Base-by-base conservation (phyloP, 2,113 vertebrate genomes). In the Alosa alosa region DNA sequence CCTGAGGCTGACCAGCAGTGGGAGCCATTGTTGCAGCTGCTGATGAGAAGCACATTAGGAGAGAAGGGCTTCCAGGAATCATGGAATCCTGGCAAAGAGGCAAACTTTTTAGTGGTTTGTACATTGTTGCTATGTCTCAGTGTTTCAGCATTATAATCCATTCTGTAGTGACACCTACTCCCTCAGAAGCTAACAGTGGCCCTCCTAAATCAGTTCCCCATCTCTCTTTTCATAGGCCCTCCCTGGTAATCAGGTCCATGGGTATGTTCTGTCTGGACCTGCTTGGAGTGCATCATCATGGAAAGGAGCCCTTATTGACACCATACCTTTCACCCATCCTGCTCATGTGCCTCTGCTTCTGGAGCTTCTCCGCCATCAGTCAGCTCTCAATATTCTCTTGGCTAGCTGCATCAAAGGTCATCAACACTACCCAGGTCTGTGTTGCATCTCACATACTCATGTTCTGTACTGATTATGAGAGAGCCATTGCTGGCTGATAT, bases 321-420 rank as follows among this genome's bases (percentile, higher is more conserved):
- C 91, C 18, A 88, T 97, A 88, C 95, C 96, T 31, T 97, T 98
- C 90, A 94, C 90, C 44, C 95, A 96, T 50, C 95, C 96, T 0
- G 92, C 94, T 39, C 95, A 95, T 0, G 93, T 98, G 46, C 95
- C 96, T 9, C 82, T 78, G 0, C 3, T 97, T 5, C 91, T 97
- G 92, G 93, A 95, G 83, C 82, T 96, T 88, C 94, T 97, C 50
- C 94, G 95, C 3, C 94, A 95, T 84, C 97, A 97, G 89, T 91
- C 94, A 83, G 91, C 85, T 41, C 90, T 92, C 18, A 97, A 96
- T 91, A 90, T 91, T 2, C 93, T 97, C 81, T 90, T 97, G 87
- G 91, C 87, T 82, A 97, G 96, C 94, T 96, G 96, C 39, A 72
- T 95, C 44, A 88, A 91, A 3, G 83, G 84, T 47, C 85, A 85